phyloP scores from a whole-genome alignment of 2,113 vertebrate species.

The Circaetus gallicus region DNA sequence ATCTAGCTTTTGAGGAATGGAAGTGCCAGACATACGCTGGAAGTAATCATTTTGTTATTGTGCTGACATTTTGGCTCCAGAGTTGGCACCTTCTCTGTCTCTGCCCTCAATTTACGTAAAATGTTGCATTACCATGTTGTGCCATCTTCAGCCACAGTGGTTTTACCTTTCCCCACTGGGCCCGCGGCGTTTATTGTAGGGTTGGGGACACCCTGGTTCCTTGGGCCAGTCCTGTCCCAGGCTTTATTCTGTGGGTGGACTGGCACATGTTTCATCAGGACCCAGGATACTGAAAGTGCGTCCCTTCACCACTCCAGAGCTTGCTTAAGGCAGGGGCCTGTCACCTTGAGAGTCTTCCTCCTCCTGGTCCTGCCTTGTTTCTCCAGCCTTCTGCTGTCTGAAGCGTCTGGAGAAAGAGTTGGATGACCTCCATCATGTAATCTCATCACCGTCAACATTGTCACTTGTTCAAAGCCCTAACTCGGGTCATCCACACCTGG shows the following conservation, averaged over 20 bases:
- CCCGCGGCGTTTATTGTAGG: accelerated
- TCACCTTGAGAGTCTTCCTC: neutral
- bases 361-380: neutral
- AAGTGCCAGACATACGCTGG: neutral
- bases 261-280: neutral
- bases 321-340: neutral
- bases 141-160: neutral
- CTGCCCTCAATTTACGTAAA: neutral
- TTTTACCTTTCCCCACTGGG: neutral
- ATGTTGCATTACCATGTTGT: neutral
- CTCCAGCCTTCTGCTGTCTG: neutral
- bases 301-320: neutral
- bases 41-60: neutral
- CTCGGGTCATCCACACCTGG: neutral
- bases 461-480: neutral
- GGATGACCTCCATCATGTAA: neutral
- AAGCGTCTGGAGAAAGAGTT: neutral
- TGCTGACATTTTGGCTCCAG: neutral
- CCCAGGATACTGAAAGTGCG: neutral
- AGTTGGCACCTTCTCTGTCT: neutral
- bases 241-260: neutral
- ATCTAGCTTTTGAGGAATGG: neutral
- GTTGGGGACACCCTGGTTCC: neutral
- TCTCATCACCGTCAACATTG: accelerated
- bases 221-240: neutral